These are phyloP conservation scores for Myiagra hebetior DNA, from an alignment of 2,113 vertebrate species.

Conservation along the genomic window DNA sequence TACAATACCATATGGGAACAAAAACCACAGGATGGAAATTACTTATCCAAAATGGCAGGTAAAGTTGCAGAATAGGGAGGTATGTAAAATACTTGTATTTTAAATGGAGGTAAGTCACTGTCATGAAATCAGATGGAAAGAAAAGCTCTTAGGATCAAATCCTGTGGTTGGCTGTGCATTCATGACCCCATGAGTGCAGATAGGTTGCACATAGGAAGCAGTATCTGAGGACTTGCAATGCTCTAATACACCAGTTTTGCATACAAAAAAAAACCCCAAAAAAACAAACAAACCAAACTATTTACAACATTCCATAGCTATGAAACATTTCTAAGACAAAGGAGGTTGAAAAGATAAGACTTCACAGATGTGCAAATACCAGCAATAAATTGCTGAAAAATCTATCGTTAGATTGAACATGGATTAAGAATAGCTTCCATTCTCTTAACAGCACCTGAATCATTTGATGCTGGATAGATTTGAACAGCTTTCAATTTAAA, in stretches of 20 bases:
- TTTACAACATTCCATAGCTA: neutral
- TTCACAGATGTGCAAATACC: neutral
- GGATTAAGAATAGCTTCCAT: neutral
- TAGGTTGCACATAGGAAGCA: neutral
- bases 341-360: neutral
- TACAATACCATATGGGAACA: slow-evolving; percentile 16
- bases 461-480: neutral
- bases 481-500: neutral
- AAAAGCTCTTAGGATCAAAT: neutral
- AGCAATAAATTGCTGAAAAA: slow-evolving; percentile 2
- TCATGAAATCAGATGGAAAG: neutral
- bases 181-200: neutral
- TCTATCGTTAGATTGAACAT: neutral
- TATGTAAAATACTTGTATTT: neutral
- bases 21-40: neutral
- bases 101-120: neutral
- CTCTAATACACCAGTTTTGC: neutral
- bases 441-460: neutral
- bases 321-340: neutral
- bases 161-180: neutral
- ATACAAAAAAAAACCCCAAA: neutral
- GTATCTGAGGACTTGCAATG: neutral
- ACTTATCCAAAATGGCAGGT: slow-evolving; percentile 14
- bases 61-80: neutral
- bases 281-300: neutral